These are phyloP conservation scores for Drosophila pallidifrons DNA, from an alignment of 1,140 invertebrate species.

Conservation along the genomic window DNA sequence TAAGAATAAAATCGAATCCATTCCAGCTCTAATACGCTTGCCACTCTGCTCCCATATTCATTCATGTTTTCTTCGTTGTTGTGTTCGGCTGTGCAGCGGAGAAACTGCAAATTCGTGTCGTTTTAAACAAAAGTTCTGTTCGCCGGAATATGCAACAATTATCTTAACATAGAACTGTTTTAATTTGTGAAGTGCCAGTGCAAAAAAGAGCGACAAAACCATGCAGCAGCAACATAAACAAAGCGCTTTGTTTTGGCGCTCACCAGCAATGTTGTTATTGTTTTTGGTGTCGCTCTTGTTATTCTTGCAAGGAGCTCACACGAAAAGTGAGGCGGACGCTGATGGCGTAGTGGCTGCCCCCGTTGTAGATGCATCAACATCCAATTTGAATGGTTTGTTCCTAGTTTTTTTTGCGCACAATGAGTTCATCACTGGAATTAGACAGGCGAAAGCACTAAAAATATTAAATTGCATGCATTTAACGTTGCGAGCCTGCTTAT, in stretches of 20 bases:
- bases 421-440: constrained; percentile 70
- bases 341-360: constrained; percentile 21
- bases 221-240: constrained; percentile 49
- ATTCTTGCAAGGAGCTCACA: constrained; percentile 54
- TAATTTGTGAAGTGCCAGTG: constrained; percentile 14
- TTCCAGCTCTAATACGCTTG: constrained; percentile 1
- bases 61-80: constrained; percentile 42
- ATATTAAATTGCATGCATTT: constrained; percentile 36
- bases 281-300: constrained; percentile 53
- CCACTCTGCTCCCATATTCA: constrained; percentile 25
- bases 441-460: constrained; percentile 39
- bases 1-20: neutral
- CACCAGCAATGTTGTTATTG: constrained; percentile 37
- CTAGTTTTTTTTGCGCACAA: constrained; percentile 29
- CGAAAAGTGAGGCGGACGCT: constrained; percentile 21
- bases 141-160: constrained; percentile 43
- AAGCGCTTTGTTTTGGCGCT: constrained; percentile 45
- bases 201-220: constrained; percentile 2
- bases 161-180: constrained; percentile 21
- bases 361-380: constrained; percentile 27
- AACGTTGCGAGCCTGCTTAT: neutral
- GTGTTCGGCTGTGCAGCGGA: constrained; percentile 31
- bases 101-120: neutral
- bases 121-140: neutral
- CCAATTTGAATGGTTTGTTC: constrained; percentile 66